Percentiles rank a stretch among this genome's conserved stretches.
phyloP scores from a whole-genome alignment of 2,797 vertebrate genomes.

The Columba guinea region DNA sequence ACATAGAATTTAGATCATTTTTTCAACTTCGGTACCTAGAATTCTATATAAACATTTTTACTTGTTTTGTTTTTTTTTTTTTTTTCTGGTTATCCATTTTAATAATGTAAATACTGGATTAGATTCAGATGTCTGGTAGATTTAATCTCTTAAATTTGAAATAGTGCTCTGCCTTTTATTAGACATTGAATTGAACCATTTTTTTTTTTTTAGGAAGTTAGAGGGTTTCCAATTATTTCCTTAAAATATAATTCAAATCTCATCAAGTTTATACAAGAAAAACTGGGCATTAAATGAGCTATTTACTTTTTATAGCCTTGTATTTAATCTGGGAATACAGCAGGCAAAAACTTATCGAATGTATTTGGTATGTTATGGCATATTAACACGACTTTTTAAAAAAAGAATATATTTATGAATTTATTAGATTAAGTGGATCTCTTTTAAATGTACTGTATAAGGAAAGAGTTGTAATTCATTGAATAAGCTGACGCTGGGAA shows the following conservation, averaged over 20 bases:
- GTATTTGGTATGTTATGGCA: not conserved
- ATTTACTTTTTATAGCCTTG: slow-evolving; percentile 17
- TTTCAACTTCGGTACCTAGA: not conserved
- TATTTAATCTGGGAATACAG: not conserved
- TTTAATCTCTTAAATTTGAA: slow-evolving; percentile 19
- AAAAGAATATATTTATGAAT: not conserved
- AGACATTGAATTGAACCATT: not conserved
- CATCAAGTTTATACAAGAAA: slow-evolving; percentile 12
- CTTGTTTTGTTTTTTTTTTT: not conserved
- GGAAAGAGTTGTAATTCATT: not conserved
- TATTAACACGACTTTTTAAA: rapidly evolving
- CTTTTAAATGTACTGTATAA: not conserved
- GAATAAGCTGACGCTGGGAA: not conserved
- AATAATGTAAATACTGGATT: not conserved
- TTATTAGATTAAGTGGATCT: not conserved
- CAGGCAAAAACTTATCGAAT: not conserved
- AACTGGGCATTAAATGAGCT: not conserved
- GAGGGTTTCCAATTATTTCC: not conserved
- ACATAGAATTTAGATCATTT: not conserved
- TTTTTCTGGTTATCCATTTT: not conserved
- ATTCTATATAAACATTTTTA: not conserved
- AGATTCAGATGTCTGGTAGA: not conserved
- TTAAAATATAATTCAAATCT: not conserved
- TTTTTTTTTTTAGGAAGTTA: not conserved
- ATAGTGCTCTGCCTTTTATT: not conserved